Conservation (phyloP, 2,888 invertebrate genomes). For the Brachyptera putata region DNA sequence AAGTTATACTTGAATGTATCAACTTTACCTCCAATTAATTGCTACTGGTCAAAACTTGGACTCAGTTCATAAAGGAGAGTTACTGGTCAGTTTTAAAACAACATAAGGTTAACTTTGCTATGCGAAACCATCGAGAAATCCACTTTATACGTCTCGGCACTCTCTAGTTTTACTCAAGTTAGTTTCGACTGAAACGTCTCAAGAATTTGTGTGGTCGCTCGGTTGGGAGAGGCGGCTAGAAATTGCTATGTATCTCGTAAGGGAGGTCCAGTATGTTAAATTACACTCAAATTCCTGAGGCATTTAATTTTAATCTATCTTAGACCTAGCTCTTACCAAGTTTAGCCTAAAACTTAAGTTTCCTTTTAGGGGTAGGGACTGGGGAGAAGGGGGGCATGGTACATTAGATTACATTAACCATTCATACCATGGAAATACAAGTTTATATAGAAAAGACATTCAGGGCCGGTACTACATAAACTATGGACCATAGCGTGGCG, state of each 20-base stretch:
- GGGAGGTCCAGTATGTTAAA: slow-evolving; percentile 21
- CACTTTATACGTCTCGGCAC: neutral
- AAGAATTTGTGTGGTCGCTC: slow-evolving; percentile 17
- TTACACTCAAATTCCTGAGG: slow-evolving; percentile 28
- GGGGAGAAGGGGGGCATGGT: slow-evolving; percentile 3
- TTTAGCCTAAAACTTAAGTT: slow-evolving; percentile 19
- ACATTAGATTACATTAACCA: slow-evolving; percentile 21
- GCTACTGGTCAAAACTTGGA: too few relatives aligned
- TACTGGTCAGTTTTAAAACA: neutral
- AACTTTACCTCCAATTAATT: too few relatives aligned
- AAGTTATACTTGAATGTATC: too few relatives aligned
- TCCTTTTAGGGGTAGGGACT: neutral
- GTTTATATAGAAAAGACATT: slow-evolving; percentile 5
- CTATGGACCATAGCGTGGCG: too few relatives aligned
- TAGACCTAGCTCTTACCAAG: slow-evolving; percentile 21
- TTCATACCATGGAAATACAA: slow-evolving; percentile 15
- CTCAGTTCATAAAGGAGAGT: neutral
- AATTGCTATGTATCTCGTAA: slow-evolving; percentile 3
- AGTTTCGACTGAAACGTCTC: slow-evolving; percentile 5
- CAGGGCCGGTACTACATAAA: neutral
- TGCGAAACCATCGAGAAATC: too few relatives aligned
- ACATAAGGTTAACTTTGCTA: neutral
- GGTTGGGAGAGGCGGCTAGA: slow-evolving; percentile 4
- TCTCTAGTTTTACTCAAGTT: neutral
- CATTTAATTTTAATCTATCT: slow-evolving; percentile 29